Evolutionary conservation across 1,140 invertebrate species (phyloP).

Genomic region (Euglossa dilemma): DNA sequence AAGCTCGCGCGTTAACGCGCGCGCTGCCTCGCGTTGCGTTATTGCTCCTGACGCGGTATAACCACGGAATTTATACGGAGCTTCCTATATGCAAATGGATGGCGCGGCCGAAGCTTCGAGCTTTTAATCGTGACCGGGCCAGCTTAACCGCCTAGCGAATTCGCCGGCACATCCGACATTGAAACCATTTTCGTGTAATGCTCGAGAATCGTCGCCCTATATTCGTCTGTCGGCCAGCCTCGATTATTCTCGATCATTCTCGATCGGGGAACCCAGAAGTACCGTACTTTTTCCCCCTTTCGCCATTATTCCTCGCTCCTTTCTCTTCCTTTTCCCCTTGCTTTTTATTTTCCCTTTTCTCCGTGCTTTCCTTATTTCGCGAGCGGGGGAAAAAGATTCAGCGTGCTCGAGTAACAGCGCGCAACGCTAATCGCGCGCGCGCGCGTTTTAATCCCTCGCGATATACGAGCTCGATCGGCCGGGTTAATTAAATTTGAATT

Average conservation of each 20-base stretch:
- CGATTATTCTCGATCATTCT: conserved; percentile 19
- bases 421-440: too few species aligned
- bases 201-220: conserved; percentile 51
- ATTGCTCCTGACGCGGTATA: conserved; percentile 37
- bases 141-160: conserved; percentile 60
- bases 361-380: too few species aligned
- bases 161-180: conserved; percentile 60
- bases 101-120: conserved; percentile 35
- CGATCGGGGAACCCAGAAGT: neutral
- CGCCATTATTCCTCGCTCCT: neutral
- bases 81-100: conserved; percentile 46
- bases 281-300: neutral
- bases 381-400: too few species aligned
- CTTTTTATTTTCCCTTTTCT: neutral
- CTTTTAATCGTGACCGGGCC: conserved; percentile 65
- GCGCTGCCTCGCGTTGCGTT: neutral
- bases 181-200: conserved; percentile 67
- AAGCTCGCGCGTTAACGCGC: neutral
- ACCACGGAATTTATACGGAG: conserved; percentile 54
- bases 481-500: conserved; percentile 1
- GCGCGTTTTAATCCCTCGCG: neutral
- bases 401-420: too few species aligned
- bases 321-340: neutral
- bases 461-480: too few species aligned
- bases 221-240: conserved; percentile 9